Percentiles rank a stretch among this genome's conserved stretches.
These are phyloP conservation scores for Percopsis transmontana DNA, from an alignment of 2,113 vertebrate species.

Conservation along the genomic window DNA sequence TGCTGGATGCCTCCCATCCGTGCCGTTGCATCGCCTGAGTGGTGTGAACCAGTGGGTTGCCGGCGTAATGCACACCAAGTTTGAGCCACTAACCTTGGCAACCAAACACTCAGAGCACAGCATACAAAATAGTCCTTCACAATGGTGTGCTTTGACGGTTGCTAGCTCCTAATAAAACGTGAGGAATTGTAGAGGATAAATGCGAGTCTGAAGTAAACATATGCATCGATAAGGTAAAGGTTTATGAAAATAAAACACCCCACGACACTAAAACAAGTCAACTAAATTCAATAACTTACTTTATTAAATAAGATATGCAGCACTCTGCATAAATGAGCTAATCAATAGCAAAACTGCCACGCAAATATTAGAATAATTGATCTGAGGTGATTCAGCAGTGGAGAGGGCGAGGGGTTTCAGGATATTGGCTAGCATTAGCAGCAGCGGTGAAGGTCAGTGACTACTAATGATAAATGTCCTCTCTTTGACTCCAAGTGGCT, in stretches of 20 bases:
- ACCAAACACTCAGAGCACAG: constrained; percentile 4
- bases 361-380: constrained; percentile 76
- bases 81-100: constrained; percentile 1
- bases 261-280: constrained; percentile 53
- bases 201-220: constrained; percentile 37
- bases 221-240: constrained; percentile 53
- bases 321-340: constrained; percentile 67
- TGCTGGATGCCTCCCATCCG: background rate
- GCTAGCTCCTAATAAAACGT: constrained; percentile 43
- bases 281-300: constrained; percentile 60
- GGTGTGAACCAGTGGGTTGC: background rate
- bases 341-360: constrained; percentile 70
- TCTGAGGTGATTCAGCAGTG: constrained; percentile 69
- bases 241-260: constrained; percentile 64
- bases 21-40: background rate
- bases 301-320: constrained; percentile 73
- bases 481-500: constrained; percentile 52
- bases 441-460: constrained; percentile 64
- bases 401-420: constrained; percentile 46
- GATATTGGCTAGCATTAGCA: constrained; percentile 61
- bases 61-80: constrained; percentile 3
- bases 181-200: constrained; percentile 38
- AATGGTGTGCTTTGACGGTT: constrained; percentile 11
- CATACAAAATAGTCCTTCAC: constrained; percentile 23
- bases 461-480: constrained; percentile 67